Base-by-base conservation (phyloP, 2,113 vertebrate genomes). In the Agapornis roseicollis region DNA sequence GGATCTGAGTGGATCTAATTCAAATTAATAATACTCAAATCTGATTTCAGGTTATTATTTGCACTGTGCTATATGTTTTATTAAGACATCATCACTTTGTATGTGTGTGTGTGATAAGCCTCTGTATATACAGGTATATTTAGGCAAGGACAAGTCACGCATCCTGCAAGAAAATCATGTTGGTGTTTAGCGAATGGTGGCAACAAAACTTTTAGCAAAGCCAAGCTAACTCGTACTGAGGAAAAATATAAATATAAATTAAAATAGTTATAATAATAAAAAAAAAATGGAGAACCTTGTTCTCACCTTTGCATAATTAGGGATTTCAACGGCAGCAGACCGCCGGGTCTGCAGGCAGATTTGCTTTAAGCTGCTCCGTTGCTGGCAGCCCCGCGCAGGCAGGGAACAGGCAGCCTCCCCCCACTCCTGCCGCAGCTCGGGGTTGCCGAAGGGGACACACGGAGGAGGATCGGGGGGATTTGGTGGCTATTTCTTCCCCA, bases 21-120 rank as follows among this genome's bases (percentile, higher is more conserved):
- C 96, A 96, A 96, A 97, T 95, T 96, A 97, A 96, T 95, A 96
- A 89, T 95, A 80, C 80, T 84, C 39, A 96, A 94, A 97, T 94
- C 78, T 56, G 89, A 95, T 93, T 89, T 93, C 91, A 80, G 80
- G 73, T 93, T 94, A 84, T 95, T 96, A 84, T 95, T 96, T 92
- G 87, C 33, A 15, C 74, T 7, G 80, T 60, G 94, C 88, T 85
- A 23, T 83, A 84, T 70, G 96, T 95, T 97, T 93, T 90, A 95
- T 89, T 87, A 94, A 86, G 96, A 94, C 90, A 93, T 44, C 84
- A 72, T 88, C 95, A 46, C 81, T 73, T 14, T 16, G 29, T 39
- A 50, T 24, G 46, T 13, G 12, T 33, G 58, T 2, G 60, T 55
- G 46, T 27, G 76, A 56, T 50, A 27, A 1, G 35, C 28, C 56